phyloP scores from a whole-genome alignment of 1,140 invertebrate genomes.

The Lepidurus arcticus region DNA sequence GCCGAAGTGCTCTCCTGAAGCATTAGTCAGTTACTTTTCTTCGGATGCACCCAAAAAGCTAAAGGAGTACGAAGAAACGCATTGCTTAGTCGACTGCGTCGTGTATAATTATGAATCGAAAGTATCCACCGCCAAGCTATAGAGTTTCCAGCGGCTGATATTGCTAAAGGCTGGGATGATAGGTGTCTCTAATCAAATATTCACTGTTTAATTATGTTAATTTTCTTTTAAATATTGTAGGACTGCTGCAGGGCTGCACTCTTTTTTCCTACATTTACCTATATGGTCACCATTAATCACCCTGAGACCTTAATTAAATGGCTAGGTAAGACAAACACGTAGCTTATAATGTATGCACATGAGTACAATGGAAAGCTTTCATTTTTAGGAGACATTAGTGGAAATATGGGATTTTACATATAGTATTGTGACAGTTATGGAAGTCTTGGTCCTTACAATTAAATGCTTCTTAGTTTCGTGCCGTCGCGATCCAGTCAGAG shows the following conservation, averaged over 20 bases:
- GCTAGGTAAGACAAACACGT: slow-evolving; percentile 23
- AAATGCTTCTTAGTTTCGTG: not conserved
- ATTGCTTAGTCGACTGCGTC: not conserved
- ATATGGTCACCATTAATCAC: slow-evolving; percentile 29
- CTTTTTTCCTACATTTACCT: slow-evolving; percentile 30
- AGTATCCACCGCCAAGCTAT: not conserved
- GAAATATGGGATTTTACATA: slow-evolving; percentile 32
- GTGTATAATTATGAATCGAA: slow-evolving; percentile 12
- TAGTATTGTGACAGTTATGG: slow-evolving; percentile 32
- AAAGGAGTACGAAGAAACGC: not conserved
- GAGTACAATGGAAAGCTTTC: not conserved
- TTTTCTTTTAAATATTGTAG: not conserved
- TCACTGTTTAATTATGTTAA: slow-evolving; percentile 6
- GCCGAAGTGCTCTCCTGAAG: slow-evolving; percentile 12
- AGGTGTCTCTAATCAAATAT: not conserved
- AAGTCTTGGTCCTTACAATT: slow-evolving; percentile 15
- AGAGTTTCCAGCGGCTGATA: slow-evolving; percentile 19
- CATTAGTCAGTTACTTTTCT: not conserved
- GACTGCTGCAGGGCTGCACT: slow-evolving; percentile 23
- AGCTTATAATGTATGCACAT: not conserved
- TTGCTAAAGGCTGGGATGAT: slow-evolving; percentile 23
- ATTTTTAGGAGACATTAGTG: slow-evolving; percentile 27
- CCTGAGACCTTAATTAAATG: slow-evolving; percentile 32
- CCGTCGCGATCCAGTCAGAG: not conserved
- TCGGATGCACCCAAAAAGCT: not conserved